Evolutionary conservation across 2,113 vertebrate genomes (phyloP), one percentile per base, ranked within the genome.

Genomic region (Tupaia tana): DNA sequence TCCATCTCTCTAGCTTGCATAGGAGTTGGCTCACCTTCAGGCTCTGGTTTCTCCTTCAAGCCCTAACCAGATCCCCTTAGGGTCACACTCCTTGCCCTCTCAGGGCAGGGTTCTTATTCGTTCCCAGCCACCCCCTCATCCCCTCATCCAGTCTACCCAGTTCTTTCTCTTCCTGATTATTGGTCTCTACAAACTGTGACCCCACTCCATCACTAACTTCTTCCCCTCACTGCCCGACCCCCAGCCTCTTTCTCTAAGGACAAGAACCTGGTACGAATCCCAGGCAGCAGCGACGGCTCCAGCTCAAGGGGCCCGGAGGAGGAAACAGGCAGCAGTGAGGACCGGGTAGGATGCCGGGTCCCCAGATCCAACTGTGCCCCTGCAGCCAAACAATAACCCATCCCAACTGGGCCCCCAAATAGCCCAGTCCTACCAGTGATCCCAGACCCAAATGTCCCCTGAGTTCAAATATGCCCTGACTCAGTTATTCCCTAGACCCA

Each of bases 241-340:
- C 98, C 98, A 96, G 97, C 98, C 11, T 99, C 99, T 61, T 98
- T 99, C 90, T 99, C 99, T 87, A 99, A 99, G 97, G 98, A 98
- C 56, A 99, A 99, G 96, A 99, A 99, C 96, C 98, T 99, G 81
- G 99, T 99, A 58, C 99, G 98, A 96, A 99, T 99, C 75, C 98
- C 99, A 22, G 99, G 99, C 93, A 99, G 99, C 16, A 99, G 99
- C 64, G 98, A 99, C 97, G 99, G 98, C 15, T 98, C 99, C 58
- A 98, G 98, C 61, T 95, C 93, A 0, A 81, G 59, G 1, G 98
- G 98, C 1, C 98, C 98, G 0, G 99, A 99, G 1, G 99, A 98
- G 14, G 98, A 99, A 96, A 98, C 87, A 98, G 99, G 98, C 98
- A 99, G 99, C 95, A 94, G 96, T 0, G 88, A 94, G 34, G 77